These are phyloP conservation scores for Acanthopleura granulata DNA, from an alignment of 2,888 invertebrate species.

Conservation along the genomic window DNA sequence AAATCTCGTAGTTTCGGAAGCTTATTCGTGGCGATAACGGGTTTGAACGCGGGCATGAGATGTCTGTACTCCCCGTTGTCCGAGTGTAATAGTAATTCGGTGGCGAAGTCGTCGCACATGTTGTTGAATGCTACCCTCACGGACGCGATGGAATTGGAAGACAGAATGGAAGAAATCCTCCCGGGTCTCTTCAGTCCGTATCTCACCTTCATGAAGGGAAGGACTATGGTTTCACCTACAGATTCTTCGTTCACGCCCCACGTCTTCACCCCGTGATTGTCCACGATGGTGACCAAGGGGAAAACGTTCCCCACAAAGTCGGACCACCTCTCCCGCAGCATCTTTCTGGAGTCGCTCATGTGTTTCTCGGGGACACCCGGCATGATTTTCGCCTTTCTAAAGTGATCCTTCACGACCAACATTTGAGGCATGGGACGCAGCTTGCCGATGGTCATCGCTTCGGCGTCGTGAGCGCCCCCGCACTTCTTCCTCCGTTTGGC, in stretches of 20 bases:
- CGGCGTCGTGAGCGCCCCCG: background rate
- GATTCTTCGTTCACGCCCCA: background rate
- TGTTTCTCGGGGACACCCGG: background rate
- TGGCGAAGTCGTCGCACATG: background rate
- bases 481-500: background rate
- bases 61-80: conserved; percentile 3
- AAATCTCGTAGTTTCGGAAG: background rate
- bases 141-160: background rate
- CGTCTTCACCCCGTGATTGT: background rate
- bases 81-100: conserved; percentile 3
- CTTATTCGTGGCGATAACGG: background rate
- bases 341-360: background rate
- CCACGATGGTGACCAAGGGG: background rate
- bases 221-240: background rate
- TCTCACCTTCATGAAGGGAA: background rate
- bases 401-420: background rate
- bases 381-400: background rate
- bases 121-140: background rate
- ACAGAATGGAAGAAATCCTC: background rate
- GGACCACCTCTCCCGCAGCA: background rate
- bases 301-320: background rate
- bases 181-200: background rate
- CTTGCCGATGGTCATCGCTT: background rate
- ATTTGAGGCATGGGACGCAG: background rate
- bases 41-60: background rate